Base-by-base conservation (phyloP, 2,888 invertebrate genomes). In the Synanthedon myopaeformis region DNA sequence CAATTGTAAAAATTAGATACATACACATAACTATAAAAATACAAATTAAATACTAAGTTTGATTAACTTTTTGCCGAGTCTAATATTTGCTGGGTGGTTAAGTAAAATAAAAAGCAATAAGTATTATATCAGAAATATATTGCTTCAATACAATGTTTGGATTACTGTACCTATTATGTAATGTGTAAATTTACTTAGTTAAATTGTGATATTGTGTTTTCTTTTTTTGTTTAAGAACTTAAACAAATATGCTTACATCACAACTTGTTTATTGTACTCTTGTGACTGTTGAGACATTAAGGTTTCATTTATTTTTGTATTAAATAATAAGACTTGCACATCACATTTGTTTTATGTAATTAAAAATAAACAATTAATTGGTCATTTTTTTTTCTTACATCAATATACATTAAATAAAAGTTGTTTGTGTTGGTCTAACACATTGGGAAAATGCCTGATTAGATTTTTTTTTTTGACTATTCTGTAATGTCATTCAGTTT, bases 301-400 rank as follows among this genome's bases (percentile, higher is more conserved):
- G 69, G 74, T 79, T 82, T 77, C 78, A 76, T 78, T 86, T 84
- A 83, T 82, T 83, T 85, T 86, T 84, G 70, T 83, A 81, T 72
- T 78, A 77, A 73, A 48, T 61, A 69, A 72, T 77, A 79, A 76
- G 75, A 81, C 76, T 73, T 80, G 80, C 81, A 81, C 77, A 73
- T 72, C 74, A 76, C 74, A 73, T 73, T 76, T 79, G 74, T 79
- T 75, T 79, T 83, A 76, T 78, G 75, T 81, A 81, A 78, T 76
- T 69, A 74, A 68, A 75, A 73, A 79, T 79, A 80, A 82, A 82
- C 61, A 75, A 77, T 67, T 79, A 79, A 75, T 71, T 78, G 79
- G 82, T 83, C 82, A 51, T 51, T 52, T 52, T 64, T n/a, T 59
- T 66, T 58, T 59, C 61, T 54, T 52, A 49, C 42, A 11, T 28